Base-by-base conservation (phyloP, 1,140 invertebrate genomes). In the Euborellia annulipes region DNA sequence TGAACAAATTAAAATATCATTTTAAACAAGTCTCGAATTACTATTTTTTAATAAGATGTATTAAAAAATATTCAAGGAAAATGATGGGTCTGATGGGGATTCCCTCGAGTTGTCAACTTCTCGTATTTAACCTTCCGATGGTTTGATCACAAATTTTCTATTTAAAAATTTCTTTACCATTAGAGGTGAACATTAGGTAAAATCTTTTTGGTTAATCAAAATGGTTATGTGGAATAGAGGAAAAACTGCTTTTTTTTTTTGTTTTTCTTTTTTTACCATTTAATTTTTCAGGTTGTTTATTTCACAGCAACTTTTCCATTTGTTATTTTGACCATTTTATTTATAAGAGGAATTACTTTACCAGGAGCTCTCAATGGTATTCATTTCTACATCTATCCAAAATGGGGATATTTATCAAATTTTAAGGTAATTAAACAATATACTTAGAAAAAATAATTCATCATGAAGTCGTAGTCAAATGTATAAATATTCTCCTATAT, bases 341-440 rank as follows among this genome's bases (percentile, higher is more conserved):
- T 89, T 45, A 58, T 83, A 37, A 67, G 82, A 34, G 82, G 83
- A 4, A 60, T 84, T 9, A 87, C 85, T 0, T 64, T 91, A 39
- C 77, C 79, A 0, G 88, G 86, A 16, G 80, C 84, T 13, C 65
- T 69, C 41, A 65, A 77, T 43, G 87, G 86, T 17, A 79, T 91
- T 48, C 60, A 71, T 17, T 89, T 83, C 65, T 94, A 88, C 55
- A 70, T 93, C 19, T 72, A 75, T 27, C 89, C 89, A 1, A 71
- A 91, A 49, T 92, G 84, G 84, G 55, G 71, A 13, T 72, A 78
- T 50, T 63, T 89, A 19, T 58, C 60, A 2, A 74, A 79, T 55
- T 63, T 78, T 18, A 73, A 73, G 59, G 73, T 75, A 58, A 56
- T 49, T 39, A 2, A 19, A 32, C 21, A 34, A 22, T 13, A 6